These are phyloP conservation scores for Drosophila algonquin DNA, from an alignment of 2,888 invertebrate species.

Conservation along the genomic window DNA sequence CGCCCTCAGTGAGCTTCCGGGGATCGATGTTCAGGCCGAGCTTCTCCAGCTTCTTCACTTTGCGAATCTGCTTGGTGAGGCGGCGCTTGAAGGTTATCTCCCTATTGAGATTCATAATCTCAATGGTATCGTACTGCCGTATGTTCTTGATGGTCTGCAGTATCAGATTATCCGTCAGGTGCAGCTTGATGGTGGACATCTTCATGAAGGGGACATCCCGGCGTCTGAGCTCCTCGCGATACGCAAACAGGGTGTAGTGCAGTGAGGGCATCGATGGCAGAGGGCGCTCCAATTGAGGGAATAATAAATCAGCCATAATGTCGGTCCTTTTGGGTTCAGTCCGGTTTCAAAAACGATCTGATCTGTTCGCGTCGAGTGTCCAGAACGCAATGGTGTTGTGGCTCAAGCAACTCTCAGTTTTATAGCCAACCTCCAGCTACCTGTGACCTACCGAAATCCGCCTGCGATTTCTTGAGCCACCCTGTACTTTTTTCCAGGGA, in stretches of 20 bases:
- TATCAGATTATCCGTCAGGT: slow-evolving; percentile 69
- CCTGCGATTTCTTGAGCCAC: slow-evolving; percentile 27
- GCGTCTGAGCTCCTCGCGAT: slow-evolving; percentile 68
- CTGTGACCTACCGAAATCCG: slow-evolving; percentile 9
- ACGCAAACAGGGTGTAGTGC: slow-evolving; percentile 66
- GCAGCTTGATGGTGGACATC: slow-evolving; percentile 71
- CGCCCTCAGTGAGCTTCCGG: slow-evolving; percentile 46
- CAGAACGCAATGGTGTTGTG: slow-evolving; percentile 36
- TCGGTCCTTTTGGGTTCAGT: neutral
- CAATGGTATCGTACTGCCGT: slow-evolving; percentile 61
- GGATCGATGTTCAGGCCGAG: slow-evolving; percentile 67
- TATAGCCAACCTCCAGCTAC: slow-evolving; percentile 54
- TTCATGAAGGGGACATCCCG: slow-evolving; percentile 66
- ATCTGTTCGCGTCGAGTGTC: slow-evolving; percentile 34
- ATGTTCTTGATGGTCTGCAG: slow-evolving; percentile 71
- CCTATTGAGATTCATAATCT: slow-evolving; percentile 67
- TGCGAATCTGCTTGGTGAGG: slow-evolving; percentile 61
- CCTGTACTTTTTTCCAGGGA: slow-evolving; percentile 24
- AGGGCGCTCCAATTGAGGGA: slow-evolving; percentile 65
- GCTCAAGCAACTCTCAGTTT: slow-evolving; percentile 32
- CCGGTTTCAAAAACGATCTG: neutral
- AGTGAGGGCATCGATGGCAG: slow-evolving; percentile 65
- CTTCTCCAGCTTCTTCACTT: slow-evolving; percentile 67
- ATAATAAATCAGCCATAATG: slow-evolving; percentile 63
- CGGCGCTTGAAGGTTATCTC: slow-evolving; percentile 70